Percentiles rank a stretch among this genome's conserved stretches.
phyloP scores from a whole-genome alignment of 2,797 vertebrate genomes.

The Sebastes aleutianus region DNA sequence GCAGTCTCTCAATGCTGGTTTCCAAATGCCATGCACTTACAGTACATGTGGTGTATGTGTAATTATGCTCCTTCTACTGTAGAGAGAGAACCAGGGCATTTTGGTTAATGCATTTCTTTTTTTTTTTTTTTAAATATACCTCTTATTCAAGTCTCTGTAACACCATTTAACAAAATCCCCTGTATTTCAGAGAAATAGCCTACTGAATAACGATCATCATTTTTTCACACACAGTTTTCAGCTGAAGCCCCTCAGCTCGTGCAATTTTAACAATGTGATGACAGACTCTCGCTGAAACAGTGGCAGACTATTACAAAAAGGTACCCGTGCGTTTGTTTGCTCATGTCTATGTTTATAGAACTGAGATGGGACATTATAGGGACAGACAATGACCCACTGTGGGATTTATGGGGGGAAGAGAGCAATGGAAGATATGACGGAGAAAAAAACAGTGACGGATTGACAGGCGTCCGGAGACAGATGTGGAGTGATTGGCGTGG shows the following conservation, averaged over 20 bases:
- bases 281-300: background rate
- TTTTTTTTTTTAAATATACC: background rate
- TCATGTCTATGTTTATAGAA: conserved; percentile 13
- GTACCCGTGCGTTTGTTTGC: background rate
- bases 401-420: conserved; percentile 22
- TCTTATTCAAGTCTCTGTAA: background rate
- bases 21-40: background rate
- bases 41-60: background rate
- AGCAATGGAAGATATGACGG: background rate
- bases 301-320: background rate
- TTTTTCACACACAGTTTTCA: background rate
- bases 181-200: background rate
- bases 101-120: background rate
- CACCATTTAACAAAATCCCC: background rate
- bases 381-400: conserved; percentile 28
- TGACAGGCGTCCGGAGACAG: conserved; percentile 54
- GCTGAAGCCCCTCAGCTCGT: background rate
- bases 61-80: background rate
- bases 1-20: background rate
- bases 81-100: background rate
- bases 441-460: conserved; percentile 16
- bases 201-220: background rate
- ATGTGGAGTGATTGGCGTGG: conserved; percentile 62
- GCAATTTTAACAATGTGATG: conserved; percentile 28
- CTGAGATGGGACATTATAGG: conserved; percentile 13